A percentile compares a stretch with the other conserved stretches of the same genome.
These are phyloP conservation scores for Charaxes varanes DNA, from an alignment of 1,140 invertebrate species.

Conservation along the genomic window DNA sequence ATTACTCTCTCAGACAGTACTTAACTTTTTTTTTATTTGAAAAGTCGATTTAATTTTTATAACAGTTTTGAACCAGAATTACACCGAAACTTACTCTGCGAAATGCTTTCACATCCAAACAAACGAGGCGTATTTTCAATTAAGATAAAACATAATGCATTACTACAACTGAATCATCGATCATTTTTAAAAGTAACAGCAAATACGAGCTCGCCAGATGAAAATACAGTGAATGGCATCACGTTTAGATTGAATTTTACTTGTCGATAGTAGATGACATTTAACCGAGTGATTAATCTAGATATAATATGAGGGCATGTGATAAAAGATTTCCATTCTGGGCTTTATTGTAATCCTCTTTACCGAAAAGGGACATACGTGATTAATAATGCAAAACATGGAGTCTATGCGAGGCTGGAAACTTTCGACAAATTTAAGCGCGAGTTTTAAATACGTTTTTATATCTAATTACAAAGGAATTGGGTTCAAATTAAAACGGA, in stretches of 20 bases:
- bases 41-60: too few relatives aligned
- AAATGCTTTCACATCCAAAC: too few relatives aligned
- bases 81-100: too few relatives aligned
- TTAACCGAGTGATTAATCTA: background rate
- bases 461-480: conserved; percentile 2
- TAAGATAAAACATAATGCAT: too few relatives aligned
- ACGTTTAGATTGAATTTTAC: background rate
- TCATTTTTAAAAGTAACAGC: too few relatives aligned
- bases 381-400: conserved; percentile 4
- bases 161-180: too few relatives aligned
- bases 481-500: conserved; percentile 1
- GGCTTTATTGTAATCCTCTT: conserved; percentile 13
- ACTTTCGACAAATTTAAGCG: conserved; percentile 1
- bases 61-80: too few relatives aligned
- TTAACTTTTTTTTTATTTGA: too few relatives aligned
- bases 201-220: background rate
- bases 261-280: background rate
- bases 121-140: too few relatives aligned
- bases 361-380: conserved; percentile 12
- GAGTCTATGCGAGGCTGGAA: conserved; percentile 1
- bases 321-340: conserved; percentile 9
- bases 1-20: too few relatives aligned
- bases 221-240: background rate
- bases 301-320: conserved; percentile 4
- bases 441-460: background rate